phyloP scores from a whole-genome alignment of 2,888 invertebrate species.

The Onthophagus sagittarius region DNA sequence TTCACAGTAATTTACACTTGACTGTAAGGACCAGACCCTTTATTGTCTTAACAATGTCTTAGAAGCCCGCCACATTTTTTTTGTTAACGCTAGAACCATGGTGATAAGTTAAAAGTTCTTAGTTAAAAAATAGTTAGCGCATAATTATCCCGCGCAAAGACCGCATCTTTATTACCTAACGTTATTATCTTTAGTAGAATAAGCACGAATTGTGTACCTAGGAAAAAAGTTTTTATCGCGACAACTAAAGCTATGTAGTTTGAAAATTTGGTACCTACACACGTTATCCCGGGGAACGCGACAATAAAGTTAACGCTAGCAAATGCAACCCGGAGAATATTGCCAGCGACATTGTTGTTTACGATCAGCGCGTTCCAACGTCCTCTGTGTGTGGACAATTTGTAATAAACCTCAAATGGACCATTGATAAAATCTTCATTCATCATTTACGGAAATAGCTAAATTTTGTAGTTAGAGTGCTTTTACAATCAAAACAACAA shows the following conservation, averaged over 20 bases:
- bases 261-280: too few relatives aligned
- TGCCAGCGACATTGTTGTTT: neutral
- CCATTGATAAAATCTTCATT: too few relatives aligned
- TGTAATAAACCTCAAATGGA: too few relatives aligned
- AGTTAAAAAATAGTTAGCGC: neutral
- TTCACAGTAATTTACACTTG: neutral
- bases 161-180: too few relatives aligned
- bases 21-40: neutral
- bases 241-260: too few relatives aligned
- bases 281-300: neutral
- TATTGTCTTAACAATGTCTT: neutral
- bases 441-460: too few relatives aligned
- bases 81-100: neutral
- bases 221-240: too few relatives aligned
- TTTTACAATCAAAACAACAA: too few relatives aligned
- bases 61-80: neutral
- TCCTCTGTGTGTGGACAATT: neutral
- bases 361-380: neutral
- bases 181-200: too few relatives aligned
- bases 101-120: neutral
- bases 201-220: too few relatives aligned
- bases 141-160: too few relatives aligned
- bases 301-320: neutral
- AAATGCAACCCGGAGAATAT: neutral
- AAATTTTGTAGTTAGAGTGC: too few relatives aligned